phyloP scores from a whole-genome alignment of 2,797 vertebrate species.

The Micrastur ruficollis region DNA sequence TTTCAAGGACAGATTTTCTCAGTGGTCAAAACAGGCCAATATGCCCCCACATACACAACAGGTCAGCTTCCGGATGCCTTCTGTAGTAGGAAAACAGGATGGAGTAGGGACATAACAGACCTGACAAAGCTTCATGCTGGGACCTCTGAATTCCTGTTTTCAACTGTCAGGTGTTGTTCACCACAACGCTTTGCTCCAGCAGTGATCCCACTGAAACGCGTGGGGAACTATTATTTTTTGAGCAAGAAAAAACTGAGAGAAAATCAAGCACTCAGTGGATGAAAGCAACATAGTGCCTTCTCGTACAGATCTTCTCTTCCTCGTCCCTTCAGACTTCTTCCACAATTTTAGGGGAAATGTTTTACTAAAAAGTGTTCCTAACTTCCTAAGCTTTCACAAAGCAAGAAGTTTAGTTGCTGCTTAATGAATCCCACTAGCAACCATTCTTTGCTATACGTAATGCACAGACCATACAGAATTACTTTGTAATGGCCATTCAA shows the following conservation, averaged over 20 bases:
- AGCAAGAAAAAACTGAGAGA: background rate
- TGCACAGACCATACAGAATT: background rate
- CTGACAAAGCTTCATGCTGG: background rate
- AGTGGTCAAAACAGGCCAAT: background rate
- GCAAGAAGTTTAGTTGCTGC: background rate
- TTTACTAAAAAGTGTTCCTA: background rate
- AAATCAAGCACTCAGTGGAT: background rate
- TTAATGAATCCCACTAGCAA: background rate
- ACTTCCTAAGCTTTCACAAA: background rate
- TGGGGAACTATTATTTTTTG: background rate
- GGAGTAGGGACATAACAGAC: background rate
- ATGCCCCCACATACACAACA: background rate
- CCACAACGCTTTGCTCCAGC: background rate
- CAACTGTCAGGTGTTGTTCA: background rate
- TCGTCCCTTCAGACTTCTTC: background rate
- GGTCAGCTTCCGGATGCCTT: background rate
- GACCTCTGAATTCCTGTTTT: slow-evolving; percentile 2
- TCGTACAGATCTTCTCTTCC: background rate
- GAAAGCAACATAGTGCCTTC: background rate
- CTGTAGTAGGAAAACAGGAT: background rate
- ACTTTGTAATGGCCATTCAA: slow-evolving; percentile 2
- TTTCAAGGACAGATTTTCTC: background rate
- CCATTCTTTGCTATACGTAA: background rate
- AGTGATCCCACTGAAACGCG: background rate
- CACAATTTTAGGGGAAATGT: background rate